Percentiles rank a stretch among this genome's conserved stretches.
Evolutionary conservation across 2,888 invertebrate genomes (phyloP).

Genomic region (Caenorhabditis japonica): DNA sequence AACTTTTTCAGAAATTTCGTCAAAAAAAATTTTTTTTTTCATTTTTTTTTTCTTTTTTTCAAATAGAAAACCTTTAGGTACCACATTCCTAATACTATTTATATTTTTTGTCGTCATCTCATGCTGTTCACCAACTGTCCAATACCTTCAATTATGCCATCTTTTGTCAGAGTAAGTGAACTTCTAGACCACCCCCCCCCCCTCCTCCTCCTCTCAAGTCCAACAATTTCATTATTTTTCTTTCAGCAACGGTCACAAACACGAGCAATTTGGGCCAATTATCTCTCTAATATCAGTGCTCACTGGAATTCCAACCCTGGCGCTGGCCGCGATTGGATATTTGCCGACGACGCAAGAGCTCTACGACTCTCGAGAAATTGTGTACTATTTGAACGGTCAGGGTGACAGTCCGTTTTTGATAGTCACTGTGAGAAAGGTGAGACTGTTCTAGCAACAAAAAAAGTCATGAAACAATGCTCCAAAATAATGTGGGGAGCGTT

Average conservation of each 20-base stretch:
- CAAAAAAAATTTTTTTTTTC: too few species aligned
- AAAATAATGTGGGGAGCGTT: too few species aligned
- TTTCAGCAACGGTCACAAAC: constrained; percentile 23
- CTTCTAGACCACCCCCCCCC: too few species aligned
- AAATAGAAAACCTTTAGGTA: too few species aligned
- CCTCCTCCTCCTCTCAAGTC: not conserved
- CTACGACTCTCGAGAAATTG: constrained; percentile 11
- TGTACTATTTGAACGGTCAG: constrained; percentile 43
- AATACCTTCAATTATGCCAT: constrained; percentile 32
- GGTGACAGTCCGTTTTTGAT: constrained; percentile 37
- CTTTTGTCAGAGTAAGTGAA: constrained; percentile 26
- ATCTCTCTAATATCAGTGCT: constrained; percentile 25
- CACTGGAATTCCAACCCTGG: constrained; percentile 22
- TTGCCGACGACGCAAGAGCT: constrained; percentile 14
- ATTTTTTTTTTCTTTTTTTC: too few species aligned
- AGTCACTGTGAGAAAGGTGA: constrained; percentile 14
- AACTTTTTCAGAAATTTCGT: not conserved
- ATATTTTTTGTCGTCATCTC: constrained; percentile 39
- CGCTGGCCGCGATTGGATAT: constrained; percentile 15
- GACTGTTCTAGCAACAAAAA: not conserved
- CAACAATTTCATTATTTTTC: too few species aligned
- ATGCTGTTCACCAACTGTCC: constrained; percentile 29
- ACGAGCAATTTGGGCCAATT: constrained; percentile 19
- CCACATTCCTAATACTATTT: constrained; percentile 26
- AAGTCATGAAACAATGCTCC: not conserved